Conservation (phyloP, 2,797 vertebrate species). For the Caiman crocodilus region DNA sequence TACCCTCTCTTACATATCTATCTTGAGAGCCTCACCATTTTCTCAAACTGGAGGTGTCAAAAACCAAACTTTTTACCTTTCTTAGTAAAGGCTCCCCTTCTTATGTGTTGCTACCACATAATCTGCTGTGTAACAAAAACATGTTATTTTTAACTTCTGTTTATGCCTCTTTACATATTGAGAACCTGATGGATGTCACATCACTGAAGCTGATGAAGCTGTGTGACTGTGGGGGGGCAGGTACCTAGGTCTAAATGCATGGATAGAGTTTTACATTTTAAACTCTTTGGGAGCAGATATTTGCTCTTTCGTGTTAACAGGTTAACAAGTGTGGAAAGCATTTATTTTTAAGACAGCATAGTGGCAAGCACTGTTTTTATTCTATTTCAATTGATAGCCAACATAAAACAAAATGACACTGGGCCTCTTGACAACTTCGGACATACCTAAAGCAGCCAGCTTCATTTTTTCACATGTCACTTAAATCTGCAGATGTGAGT, state of each 20-base stretch:
- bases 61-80: neutral
- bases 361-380: neutral
- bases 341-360: neutral
- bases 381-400: neutral
- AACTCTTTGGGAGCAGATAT: neutral
- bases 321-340: neutral
- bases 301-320: neutral
- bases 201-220: neutral
- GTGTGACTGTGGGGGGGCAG: neutral
- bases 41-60: neutral
- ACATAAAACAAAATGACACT: neutral
- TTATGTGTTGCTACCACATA: neutral
- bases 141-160: fast-evolving
- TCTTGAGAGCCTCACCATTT: neutral
- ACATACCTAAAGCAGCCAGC: neutral
- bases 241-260: neutral
- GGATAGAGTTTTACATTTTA: neutral
- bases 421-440: neutral
- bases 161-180: fast-evolving
- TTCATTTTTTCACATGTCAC: conserved; percentile 33
- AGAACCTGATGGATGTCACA: neutral
- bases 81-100: neutral
- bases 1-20: neutral
- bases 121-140: neutral
- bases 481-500: conserved; percentile 84